Evolutionary conservation across 2,797 vertebrate genomes (phyloP).

Genomic region (Iguana delicatissima): DNA sequence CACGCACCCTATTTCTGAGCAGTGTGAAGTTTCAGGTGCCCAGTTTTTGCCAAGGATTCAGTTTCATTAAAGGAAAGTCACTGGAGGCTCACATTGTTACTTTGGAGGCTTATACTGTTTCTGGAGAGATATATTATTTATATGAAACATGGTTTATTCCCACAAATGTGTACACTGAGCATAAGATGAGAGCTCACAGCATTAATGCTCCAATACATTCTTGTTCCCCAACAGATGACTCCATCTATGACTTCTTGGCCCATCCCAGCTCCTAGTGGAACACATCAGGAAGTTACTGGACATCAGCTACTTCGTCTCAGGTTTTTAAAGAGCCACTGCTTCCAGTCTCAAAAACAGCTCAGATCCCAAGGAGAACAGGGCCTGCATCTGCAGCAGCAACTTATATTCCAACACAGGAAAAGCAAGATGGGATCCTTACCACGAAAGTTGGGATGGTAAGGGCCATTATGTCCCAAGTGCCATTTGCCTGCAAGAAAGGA

Average conservation of each 20-base stretch:
- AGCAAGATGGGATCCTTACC: constrained; percentile 80
- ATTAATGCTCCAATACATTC: background rate
- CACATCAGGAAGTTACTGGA: background rate
- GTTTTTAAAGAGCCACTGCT: background rate
- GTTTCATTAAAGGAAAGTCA: background rate
- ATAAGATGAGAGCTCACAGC: background rate
- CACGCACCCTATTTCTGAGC: background rate
- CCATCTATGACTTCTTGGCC: background rate
- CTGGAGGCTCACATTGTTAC: background rate
- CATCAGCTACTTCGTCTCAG: background rate
- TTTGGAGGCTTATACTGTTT: background rate
- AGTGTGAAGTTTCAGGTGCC: background rate
- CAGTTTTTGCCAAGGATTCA: background rate
- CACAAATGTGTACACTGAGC: background rate
- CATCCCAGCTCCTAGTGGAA: background rate
- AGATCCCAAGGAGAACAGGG: too few species aligned
- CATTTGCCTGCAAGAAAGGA: constrained; percentile 88
- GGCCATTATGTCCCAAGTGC: constrained; percentile 93
- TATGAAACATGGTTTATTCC: background rate
- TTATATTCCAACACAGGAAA: background rate
- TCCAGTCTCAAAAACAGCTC: background rate
- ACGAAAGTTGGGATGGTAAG: constrained; percentile 86
- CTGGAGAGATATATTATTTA: background rate
- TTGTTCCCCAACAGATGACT: background rate
- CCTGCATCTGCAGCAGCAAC: background rate